Evolutionary conservation across 2,888 invertebrate species (phyloP).

Genomic region (Paralinhomoeus sp.): DNA sequence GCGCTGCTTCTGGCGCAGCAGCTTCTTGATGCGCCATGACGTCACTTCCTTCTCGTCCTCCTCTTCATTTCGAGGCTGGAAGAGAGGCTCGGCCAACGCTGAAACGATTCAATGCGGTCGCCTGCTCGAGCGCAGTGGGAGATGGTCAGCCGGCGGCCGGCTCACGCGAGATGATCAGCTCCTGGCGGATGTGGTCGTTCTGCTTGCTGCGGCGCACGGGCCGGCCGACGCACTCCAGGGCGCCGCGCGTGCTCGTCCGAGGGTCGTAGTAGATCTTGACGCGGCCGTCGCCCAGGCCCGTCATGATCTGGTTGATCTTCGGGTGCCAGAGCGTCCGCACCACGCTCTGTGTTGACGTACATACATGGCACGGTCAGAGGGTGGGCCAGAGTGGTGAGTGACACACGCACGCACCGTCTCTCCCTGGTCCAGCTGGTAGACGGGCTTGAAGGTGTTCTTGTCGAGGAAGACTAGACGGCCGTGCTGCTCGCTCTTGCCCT

Average conservation of each 20-base stretch:
- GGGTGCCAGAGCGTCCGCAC: slow-evolving; percentile 86
- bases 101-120: too few relatives aligned
- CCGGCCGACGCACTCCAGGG: slow-evolving; percentile 54
- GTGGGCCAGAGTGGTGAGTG: background rate
- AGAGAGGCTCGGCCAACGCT: slow-evolving; percentile 73
- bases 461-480: slow-evolving; percentile 58
- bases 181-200: slow-evolving; percentile 61
- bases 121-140: too few relatives aligned
- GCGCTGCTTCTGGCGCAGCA: slow-evolving; percentile 34
- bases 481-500: slow-evolving; percentile 20
- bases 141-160: too few relatives aligned
- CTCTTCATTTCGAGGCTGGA: slow-evolving; percentile 44
- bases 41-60: slow-evolving; percentile 22
- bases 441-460: slow-evolving; percentile 46
- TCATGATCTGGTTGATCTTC: slow-evolving; percentile 81
- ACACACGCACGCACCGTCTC: too few relatives aligned
- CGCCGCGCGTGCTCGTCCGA: slow-evolving; percentile 55
- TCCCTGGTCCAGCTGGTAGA: slow-evolving; percentile 52
- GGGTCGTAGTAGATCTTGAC: slow-evolving; percentile 77
- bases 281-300: slow-evolving; percentile 67
- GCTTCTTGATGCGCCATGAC: slow-evolving; percentile 17
- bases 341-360: slow-evolving; percentile 31
- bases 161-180: slow-evolving; percentile 69
- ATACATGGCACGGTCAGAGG: background rate
- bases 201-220: slow-evolving; percentile 23